Evolutionary conservation across 2,888 invertebrate species (phyloP), one percentile per base, ranked within the genome.

Genomic region (Coelopa pilipes): DNA sequence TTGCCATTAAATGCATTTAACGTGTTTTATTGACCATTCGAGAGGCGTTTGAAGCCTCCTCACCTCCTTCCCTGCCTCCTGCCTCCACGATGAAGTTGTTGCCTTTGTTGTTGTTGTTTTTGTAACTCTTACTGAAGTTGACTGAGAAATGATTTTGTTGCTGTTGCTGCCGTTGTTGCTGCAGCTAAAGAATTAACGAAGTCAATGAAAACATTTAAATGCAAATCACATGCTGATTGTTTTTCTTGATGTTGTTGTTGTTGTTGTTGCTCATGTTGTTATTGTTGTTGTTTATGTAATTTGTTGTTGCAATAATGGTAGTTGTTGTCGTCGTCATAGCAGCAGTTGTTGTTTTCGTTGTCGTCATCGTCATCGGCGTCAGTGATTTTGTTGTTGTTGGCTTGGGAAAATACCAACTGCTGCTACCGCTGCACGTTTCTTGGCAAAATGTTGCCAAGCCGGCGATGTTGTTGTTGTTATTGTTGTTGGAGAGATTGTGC

Each of bases 171-270:
- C 19, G 45, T 21, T 19, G 65, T 17, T 65, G 66, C 50, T 49
- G 50, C 17, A 17, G 66, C 50, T 17, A 45, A 65, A 65, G 65
- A 66, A 50, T 66, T 66, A 66, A 66, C 50, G 50, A 66, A 66
- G 50, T 66, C 50, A 66, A 66, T 49, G 49, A 47, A 66, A 50
- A 66, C 50, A 66, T 66, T 66, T 66, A 66, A 66, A 66, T 66
- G 65, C 65, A 65, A 47, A 53, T 53, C 53, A 68, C 21, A 55
- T 24, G 53, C 53, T 53, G 50, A n/a, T 24, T 53, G 45, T 45
- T 34, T 45, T 17, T 68, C 15, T 57, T 19, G 12, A 5, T 15
- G 70, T 66, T 66, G 66, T 66, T 66, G 66, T 66, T 66, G 50
- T 47, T 19, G 47, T 50, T 4, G 34, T 34, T 4, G 34, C 7